Evolutionary conservation across 2,888 invertebrate genomes (phyloP), one percentile per base, ranked within the genome.

Genomic region (Disparrhopalites patrizii): DNA sequence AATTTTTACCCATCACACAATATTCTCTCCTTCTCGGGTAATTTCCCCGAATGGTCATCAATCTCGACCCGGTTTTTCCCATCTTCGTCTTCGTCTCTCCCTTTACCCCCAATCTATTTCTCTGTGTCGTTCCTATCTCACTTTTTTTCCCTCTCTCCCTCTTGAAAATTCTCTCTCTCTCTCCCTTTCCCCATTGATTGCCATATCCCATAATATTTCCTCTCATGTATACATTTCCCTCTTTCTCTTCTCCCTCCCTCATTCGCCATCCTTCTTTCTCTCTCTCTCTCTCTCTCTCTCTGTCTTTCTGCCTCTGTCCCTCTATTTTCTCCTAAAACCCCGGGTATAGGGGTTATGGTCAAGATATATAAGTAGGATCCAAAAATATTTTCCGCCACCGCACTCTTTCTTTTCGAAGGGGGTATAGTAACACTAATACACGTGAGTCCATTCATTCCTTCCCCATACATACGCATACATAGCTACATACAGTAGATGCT

Each of bases 11-110:
- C 63, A 63, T 63, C 63, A 63, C 63, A 63, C 63, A 63, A 63
- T 63, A 63, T 63, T 63, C 63, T 63, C 63, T 62, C 62, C 62
- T 62, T 62, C 63, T 63, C 55, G 63, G 65, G 65, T 65, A 65
- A 65, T 65, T 65, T 65, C 65, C 65, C 65, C 65, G 65, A 65
- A 65, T 65, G 65, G 65, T 58, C 65, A 65, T 65, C 65, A 65
- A 65, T 65, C 65, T 65, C 65, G 65, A 65, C 63, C 63, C 63
- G 63, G 63, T 63, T 63, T 63, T 62, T 56, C 56, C 51, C 52
- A n/a, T 43, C 61, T 31, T 25, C 31, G 18, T 61, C 61, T 61
- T 51, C 30, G 23, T 27, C 58, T 36, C 51, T 43, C 33, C 54
- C 56, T 63, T 55, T 28, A 47, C 63, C 43, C 55, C 43, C 38